Base-by-base conservation (phyloP, 2,797 vertebrate species). In the Decapterus maruadsi region DNA sequence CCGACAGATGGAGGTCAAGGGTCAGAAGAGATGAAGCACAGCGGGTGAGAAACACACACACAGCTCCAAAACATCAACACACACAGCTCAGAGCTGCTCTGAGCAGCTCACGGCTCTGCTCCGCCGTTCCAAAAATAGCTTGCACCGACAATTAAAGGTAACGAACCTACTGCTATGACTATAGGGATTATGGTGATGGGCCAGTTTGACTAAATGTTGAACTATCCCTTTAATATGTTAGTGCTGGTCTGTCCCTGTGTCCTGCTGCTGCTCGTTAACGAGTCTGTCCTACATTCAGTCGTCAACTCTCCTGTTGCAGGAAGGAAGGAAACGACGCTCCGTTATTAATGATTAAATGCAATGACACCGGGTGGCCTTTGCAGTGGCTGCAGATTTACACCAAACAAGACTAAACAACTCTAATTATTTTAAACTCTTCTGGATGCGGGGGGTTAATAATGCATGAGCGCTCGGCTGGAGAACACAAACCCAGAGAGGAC, bases 301-400 rank as follows among this genome's bases (percentile, higher is more conserved):
- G 46, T 75, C 26, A 26, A 56, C 80, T 71, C 82, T 78, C 64
- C 64, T 11, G 40, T 60, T 77, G 76, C 56, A 50, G 12, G 0
- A 31, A 16, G 8, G 59, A 8, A 53, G 31, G 31, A 61, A 64
- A 67, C 75, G 26, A 61, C 81, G 83, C 72, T 63, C 53, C 13
- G 16, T 26, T 26, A 26, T 61, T 65, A 60, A 63, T 26, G 16
- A 81, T 68, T 73, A 22, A 68, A 72, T 36, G 58, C 36, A 66
- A 66, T 82, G 75, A 73, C 65, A 61, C 86, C 59, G 14, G 0
- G 4, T 45, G 72, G 77, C 72, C 71, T 83, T 59, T 78, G 74
- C 51, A 48, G 63, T 2, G 16, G 59, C 53, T 58, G 55, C 56
- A 8, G 74, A 58, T 84, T 82, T 73, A 77, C 67, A 72, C 0